These are phyloP conservation scores for Aphidius colemani DNA, from an alignment of 2,888 invertebrate species.

Conservation along the genomic window DNA sequence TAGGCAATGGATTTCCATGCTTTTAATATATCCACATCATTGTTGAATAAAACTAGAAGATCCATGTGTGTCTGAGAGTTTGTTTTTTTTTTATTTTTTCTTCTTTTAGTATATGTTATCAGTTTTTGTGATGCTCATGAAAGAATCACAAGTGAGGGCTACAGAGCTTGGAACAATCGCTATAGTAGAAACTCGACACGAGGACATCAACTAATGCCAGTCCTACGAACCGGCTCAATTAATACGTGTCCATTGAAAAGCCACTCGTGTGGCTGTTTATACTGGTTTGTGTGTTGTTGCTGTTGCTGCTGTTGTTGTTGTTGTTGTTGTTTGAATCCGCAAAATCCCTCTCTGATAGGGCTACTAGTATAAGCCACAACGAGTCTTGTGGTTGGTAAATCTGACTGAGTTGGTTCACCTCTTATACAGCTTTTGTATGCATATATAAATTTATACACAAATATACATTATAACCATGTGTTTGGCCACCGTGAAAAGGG, in stretches of 20 bases:
- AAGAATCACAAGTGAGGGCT: constrained; percentile 30
- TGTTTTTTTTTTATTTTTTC: background rate
- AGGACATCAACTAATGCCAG: constrained; percentile 58
- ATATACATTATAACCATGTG: constrained; percentile 23
- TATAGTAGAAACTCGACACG: constrained; percentile 57
- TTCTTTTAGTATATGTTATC: constrained; percentile 4
- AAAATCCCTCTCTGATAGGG: background rate
- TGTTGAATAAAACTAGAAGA: too few relatives aligned
- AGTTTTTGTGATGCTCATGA: background rate
- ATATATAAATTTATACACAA: constrained; percentile 8
- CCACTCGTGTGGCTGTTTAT: constrained; percentile 32
- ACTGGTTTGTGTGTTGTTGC: constrained; percentile 31
- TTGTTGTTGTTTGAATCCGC: constrained; percentile 6
- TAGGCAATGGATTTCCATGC: too few relatives aligned
- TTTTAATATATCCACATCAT: too few relatives aligned
- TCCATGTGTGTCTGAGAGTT: background rate
- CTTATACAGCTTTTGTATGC: constrained; percentile 2
- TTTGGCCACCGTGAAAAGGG: constrained; percentile 46
- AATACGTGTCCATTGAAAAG: constrained; percentile 57
- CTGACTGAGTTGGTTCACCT: background rate
- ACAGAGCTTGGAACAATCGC: constrained; percentile 46
- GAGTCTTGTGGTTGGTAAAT: constrained; percentile 18
- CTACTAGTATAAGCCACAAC: constrained; percentile 18
- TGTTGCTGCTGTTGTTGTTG: constrained; percentile 27
- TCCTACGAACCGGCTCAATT: constrained; percentile 52